Evolutionary conservation across 2,888 invertebrate species (phyloP).

Genomic region (Taphrorychus bicolor): DNA sequence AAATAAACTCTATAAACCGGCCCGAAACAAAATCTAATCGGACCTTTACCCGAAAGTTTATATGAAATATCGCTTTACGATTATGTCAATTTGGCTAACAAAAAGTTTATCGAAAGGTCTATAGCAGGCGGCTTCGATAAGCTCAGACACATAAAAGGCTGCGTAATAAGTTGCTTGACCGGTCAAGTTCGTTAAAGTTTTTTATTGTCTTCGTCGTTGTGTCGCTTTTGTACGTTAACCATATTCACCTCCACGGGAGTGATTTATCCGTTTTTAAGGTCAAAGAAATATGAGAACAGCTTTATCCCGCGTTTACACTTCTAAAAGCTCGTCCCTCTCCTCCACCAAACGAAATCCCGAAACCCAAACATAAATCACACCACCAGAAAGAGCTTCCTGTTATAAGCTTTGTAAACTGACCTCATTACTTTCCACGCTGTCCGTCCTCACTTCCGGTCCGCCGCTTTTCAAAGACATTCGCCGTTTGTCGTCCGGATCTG

Average conservation of each 20-base stretch:
- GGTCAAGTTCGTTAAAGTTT: background rate
- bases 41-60: too few relatives aligned
- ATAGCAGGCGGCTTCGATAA: background rate
- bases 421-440: slow-evolving; percentile 39
- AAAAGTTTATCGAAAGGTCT: too few relatives aligned
- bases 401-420: slow-evolving; percentile 14
- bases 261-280: too few relatives aligned
- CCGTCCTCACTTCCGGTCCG: slow-evolving; percentile 24
- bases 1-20: too few relatives aligned
- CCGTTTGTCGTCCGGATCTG: background rate
- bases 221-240: too few relatives aligned
- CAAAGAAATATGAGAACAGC: too few relatives aligned
- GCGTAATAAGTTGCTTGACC: background rate
- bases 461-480: slow-evolving; percentile 24
- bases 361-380: background rate
- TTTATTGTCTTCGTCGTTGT: too few relatives aligned
- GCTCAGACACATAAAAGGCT: background rate
- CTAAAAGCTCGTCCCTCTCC: background rate
- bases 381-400: background rate
- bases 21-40: too few relatives aligned
- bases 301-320: background rate
- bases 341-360: background rate
- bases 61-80: too few relatives aligned
- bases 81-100: too few relatives aligned
- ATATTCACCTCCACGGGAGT: too few relatives aligned